Evolutionary conservation across 2,888 invertebrate genomes (phyloP).

Genomic region (Hanleya hanleyi): DNA sequence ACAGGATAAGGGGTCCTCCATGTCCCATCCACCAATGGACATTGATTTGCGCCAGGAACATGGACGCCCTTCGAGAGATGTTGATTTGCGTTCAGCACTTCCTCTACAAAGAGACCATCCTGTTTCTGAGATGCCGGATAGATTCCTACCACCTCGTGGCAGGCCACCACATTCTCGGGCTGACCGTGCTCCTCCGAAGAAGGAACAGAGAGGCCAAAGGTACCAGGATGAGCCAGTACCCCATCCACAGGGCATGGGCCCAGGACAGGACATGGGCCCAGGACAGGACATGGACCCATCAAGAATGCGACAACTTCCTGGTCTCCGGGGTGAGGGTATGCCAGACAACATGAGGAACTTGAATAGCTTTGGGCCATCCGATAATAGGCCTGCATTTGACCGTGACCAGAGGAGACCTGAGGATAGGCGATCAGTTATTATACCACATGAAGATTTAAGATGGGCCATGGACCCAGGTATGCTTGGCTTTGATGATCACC

Average conservation of each 20-base stretch:
- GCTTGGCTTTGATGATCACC: conserved; percentile 47
- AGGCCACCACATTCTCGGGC: no score
- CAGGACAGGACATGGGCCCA: conserved; percentile 7
- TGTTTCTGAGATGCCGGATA: no score
- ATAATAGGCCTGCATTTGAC: background rate
- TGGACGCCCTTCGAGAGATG: no score
- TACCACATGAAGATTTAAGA: conserved; percentile 46
- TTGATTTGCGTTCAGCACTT: no score
- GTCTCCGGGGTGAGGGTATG: background rate
- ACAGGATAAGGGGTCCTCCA: no score
- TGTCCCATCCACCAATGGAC: no score
- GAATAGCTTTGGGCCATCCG: background rate
- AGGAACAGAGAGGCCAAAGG: background rate
- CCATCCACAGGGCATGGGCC: no score
- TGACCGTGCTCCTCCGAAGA: no score
- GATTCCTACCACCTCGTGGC: no score
- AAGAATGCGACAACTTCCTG: background rate
- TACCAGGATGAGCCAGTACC: background rate
- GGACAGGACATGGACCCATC: conserved; percentile 3
- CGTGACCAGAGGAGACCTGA: background rate
- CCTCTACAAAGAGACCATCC: no score
- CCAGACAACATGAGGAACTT: background rate
- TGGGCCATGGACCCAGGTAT: conserved; percentile 52
- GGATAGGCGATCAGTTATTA: background rate
- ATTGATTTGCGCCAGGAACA: background rate